A percentile compares a stretch with the other conserved stretches of the same genome.
These are phyloP conservation scores for Empis stercorea DNA, from an alignment of 2,888 invertebrate species.

Conservation along the genomic window DNA sequence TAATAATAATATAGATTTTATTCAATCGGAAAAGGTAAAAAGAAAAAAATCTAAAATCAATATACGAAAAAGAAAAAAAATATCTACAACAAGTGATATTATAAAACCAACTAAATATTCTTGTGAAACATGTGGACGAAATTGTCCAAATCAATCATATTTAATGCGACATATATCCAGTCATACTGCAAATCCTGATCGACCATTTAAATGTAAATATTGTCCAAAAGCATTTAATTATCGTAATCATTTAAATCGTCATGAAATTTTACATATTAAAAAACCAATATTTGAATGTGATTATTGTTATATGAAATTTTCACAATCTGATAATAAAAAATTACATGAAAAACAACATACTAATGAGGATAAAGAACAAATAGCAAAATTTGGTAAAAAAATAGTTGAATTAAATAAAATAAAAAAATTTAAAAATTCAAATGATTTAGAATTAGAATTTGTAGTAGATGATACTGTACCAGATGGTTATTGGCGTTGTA, in stretches of 20 bases:
- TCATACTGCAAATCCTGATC: neutral
- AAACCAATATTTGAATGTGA: constrained; percentile 2
- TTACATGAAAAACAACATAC: neutral
- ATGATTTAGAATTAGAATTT: neutral
- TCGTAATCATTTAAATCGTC: constrained; percentile 2
- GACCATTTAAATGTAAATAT: constrained; percentile 5
- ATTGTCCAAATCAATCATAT: constrained; percentile 4
- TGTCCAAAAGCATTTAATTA: constrained; percentile 6
- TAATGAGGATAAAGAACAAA: neutral
- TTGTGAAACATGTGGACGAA: constrained; percentile 3
- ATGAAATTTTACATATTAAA: neutral
- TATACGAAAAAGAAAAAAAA: neutral
- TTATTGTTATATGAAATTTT: constrained; percentile 2
- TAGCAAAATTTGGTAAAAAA: neutral
- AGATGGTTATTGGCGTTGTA: neutral
- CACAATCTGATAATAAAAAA: neutral
- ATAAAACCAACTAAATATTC: neutral
- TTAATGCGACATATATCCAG: constrained; percentile 3
- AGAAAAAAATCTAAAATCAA: neutral
- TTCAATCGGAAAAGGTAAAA: no score
- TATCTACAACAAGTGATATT: neutral
- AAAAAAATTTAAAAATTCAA: neutral
- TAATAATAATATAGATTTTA: neutral
- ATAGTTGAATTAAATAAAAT: neutral
- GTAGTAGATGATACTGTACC: neutral